Evolutionary conservation across 2,797 vertebrate genomes (phyloP), one percentile per base, ranked within the genome.

Genomic region (Huso huso): DNA sequence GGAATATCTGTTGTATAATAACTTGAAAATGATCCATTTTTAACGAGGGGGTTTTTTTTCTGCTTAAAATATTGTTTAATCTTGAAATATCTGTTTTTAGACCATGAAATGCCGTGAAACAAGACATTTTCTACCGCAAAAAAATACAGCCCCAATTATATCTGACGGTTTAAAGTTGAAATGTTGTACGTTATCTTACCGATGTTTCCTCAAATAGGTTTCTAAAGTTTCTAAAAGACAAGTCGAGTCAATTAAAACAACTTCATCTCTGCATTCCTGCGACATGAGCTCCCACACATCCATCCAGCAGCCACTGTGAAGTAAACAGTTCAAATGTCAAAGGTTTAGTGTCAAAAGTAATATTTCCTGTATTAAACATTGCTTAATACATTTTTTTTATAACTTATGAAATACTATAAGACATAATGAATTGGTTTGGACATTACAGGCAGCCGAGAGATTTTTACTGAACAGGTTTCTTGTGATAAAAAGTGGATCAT

Each of bases 261-360:
- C 95, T 84, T 99, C 96, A 72, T 98, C 95, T 72, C 95, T 88
- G 88, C 96, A 99, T 78, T 96, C 96, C 82, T 96, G 94, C 77
- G 96, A 99, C 95, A 99, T 97, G 70, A 95, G 87, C 81, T 99
- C 96, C 96, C 95, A 99, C 65, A 98, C 90, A 66, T 99, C 95
- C 94, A 98, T 98, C 96, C 96, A 98, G 86, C 93, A 93, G 11
- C 94, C 95, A 75, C 96, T 99, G 91, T 1, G 76, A 77, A 49
- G 50, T n/a, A 62, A n/a, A 37, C 8, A 23, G 18, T 58, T 58
- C 7, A 7, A 37, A 37, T 37, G 37, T 58, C 12, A 58, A 58
- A 18, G 18, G 12, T 13, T 58, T 13, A 12, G 55, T 13, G 12
- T 13, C 15, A 74, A 18, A 48, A 61, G 23, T 61, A 57, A 57